Percentiles rank a stretch among this genome's conserved stretches.
phyloP scores from a whole-genome alignment of 2,113 vertebrate genomes.

The zebrafish (Danio rerio) region GRCz12tu NC_133181.1:48086501-48087000 shows the following conservation, averaged over 20 bases:
- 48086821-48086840: background rate
- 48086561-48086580: too few species aligned
- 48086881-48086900: too few species aligned
- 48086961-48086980: too few species aligned
- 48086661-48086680: background rate
- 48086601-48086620: background rate
- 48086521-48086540: too few species aligned
- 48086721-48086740: background rate
- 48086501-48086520: too few species aligned
- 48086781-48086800: background rate
- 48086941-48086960: too few species aligned
- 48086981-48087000: too few species aligned
- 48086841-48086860: background rate
- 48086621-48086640: background rate
- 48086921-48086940: too few species aligned
- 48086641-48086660: constrained; percentile 2
- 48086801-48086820: background rate
- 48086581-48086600: background rate
- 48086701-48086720: background rate
- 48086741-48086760: constrained; percentile 11
- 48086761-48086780: background rate
- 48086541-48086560: background rate
- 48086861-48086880: background rate
- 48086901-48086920: too few species aligned
- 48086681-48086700: background rate